Evolutionary conservation across 53 echinoderm and acorn worm species (phyloP).

Genomic region (Stichopus horrens): DNA sequence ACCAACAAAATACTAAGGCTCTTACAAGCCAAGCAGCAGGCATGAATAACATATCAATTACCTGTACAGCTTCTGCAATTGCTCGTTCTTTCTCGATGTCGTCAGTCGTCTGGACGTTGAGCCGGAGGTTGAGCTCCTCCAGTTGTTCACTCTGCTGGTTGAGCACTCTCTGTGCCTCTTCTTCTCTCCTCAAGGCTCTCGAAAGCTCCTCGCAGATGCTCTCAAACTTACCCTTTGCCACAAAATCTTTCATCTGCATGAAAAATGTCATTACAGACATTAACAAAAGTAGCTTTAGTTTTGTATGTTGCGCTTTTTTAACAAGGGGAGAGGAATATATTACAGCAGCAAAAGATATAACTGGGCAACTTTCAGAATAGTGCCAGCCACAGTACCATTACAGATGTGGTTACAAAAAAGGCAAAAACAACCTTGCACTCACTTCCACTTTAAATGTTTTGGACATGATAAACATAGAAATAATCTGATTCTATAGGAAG

Average conservation of each 20-base stretch:
- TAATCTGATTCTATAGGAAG: too few species aligned
- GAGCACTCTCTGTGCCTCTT: slow-evolving; percentile 81
- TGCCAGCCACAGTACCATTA: too few species aligned
- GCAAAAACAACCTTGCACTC: too few species aligned
- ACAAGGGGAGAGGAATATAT: too few species aligned
- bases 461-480: too few species aligned
- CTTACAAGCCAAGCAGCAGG: not conserved
- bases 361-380: too few species aligned
- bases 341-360: too few species aligned
- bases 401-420: too few species aligned
- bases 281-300: too few species aligned
- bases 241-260: slow-evolving; percentile 59
- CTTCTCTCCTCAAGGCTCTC: slow-evolving; percentile 76
- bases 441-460: too few species aligned
- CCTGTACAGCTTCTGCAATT: slow-evolving; percentile 92
- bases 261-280: too few species aligned
- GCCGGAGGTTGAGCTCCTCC: slow-evolving; percentile 77
- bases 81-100: slow-evolving; percentile 84
- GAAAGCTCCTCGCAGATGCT: slow-evolving; percentile 78
- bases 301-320: too few species aligned
- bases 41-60: not conserved
- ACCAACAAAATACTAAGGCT: not conserved
- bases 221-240: slow-evolving; percentile 73
- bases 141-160: slow-evolving; percentile 82
- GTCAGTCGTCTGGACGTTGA: slow-evolving; percentile 80